A percentile compares a stretch with the other conserved stretches of the same genome.
Evolutionary conservation across 2,797 vertebrate species (phyloP).

Genomic region (Pterois miles): DNA sequence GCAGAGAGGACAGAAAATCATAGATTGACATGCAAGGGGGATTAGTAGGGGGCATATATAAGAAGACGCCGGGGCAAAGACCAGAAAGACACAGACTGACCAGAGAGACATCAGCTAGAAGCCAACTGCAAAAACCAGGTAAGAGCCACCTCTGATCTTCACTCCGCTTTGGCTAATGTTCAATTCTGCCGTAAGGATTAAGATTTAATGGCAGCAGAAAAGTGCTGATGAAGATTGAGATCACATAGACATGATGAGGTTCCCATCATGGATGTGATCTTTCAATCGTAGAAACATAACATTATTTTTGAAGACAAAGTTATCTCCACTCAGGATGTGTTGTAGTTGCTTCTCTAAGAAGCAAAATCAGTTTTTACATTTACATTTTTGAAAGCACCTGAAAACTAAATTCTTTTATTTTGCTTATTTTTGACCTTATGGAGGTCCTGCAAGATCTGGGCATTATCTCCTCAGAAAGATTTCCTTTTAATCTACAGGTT

Average conservation of each 20-base stretch:
- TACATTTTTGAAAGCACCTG: background rate
- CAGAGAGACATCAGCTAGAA: conserved; percentile 12
- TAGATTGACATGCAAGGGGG: conserved; percentile 23
- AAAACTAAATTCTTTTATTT: background rate
- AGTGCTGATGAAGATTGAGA: background rate
- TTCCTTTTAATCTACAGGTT: background rate
- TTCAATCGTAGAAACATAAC: background rate
- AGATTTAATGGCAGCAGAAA: background rate
- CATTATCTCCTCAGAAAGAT: background rate
- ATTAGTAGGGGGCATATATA: conserved; percentile 56
- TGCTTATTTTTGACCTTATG: background rate
- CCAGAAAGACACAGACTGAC: conserved; percentile 4
- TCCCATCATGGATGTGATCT: background rate
- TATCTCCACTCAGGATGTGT: background rate
- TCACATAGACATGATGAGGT: background rate
- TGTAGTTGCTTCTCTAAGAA: background rate
- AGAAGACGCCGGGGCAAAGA: background rate
- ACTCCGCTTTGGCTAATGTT: background rate
- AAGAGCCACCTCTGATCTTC: conserved; percentile 19
- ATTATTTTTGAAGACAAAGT: background rate
- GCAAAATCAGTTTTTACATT: background rate
- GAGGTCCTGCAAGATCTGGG: background rate
- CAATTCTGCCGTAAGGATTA: background rate
- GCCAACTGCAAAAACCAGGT: conserved; percentile 35
- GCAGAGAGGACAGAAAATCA: background rate